These are phyloP conservation scores for Sterrhoptilus dennistouni DNA, from an alignment of 2,113 vertebrate genomes.

Conservation along the genomic window DNA sequence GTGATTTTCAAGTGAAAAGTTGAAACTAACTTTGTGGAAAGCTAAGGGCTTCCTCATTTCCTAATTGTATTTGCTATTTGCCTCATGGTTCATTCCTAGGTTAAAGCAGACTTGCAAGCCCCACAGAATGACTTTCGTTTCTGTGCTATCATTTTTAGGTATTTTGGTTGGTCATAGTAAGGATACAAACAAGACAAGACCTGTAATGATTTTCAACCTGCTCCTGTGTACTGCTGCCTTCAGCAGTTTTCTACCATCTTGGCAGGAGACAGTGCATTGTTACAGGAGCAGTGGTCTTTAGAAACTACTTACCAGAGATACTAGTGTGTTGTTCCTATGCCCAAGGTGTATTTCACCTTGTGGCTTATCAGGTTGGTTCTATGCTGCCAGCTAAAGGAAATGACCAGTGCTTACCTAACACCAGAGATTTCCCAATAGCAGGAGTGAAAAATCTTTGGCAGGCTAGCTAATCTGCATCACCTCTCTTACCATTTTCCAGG, in stretches of 20 bases:
- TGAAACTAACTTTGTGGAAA: neutral
- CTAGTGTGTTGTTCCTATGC: rapidly evolving
- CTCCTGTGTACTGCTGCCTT: neutral
- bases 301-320: neutral
- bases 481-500: slow-evolving; percentile 19
- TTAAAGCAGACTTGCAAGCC: neutral
- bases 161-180: neutral
- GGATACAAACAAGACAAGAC: neutral
- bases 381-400: neutral
- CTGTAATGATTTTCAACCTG: neutral
- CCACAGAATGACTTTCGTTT: neutral
- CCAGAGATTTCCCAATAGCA: neutral
- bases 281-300: neutral
- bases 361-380: neutral
- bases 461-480: slow-evolving; percentile 26
- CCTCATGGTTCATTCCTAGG: neutral
- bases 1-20: neutral
- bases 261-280: neutral
- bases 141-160: neutral
- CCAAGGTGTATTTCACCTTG: neutral
- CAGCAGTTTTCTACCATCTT: neutral
- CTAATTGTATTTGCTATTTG: neutral
- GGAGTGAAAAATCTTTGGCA: slow-evolving; percentile 2
- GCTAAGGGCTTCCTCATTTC: neutral
- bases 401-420: neutral